phyloP scores from a whole-genome alignment of 2,113 vertebrate species.

The Nipponia nippon region DNA sequence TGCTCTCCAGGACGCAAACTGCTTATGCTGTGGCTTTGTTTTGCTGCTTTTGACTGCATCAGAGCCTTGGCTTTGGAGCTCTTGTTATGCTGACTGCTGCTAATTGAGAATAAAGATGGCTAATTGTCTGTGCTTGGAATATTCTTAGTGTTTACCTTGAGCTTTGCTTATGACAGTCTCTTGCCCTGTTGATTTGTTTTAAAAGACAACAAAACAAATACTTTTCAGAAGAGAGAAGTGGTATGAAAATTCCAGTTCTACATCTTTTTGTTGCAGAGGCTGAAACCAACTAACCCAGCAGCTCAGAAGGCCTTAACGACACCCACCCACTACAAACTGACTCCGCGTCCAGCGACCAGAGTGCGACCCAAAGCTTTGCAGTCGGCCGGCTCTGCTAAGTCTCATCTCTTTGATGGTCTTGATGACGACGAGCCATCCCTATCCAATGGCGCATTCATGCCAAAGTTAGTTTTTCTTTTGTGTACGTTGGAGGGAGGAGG shows the following conservation, averaged over 20 bases:
- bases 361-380: slow-evolving; percentile 91
- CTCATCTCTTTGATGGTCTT: slow-evolving; percentile 92
- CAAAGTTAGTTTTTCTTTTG: slow-evolving; percentile 77
- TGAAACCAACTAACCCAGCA: slow-evolving; percentile 94
- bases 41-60: neutral
- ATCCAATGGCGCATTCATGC: slow-evolving; percentile 88
- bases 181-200: neutral
- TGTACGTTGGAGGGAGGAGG: neutral
- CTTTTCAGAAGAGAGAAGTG: neutral
- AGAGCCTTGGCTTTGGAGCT: neutral
- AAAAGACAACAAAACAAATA: neutral
- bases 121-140: neutral
- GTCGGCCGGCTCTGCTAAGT: slow-evolving; percentile 83
- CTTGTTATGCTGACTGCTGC: neutral
- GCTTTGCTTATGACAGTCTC: neutral
- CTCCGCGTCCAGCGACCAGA: slow-evolving; percentile 86
- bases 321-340: slow-evolving; percentile 93
- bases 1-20: neutral
- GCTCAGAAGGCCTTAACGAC: slow-evolving; percentile 95
- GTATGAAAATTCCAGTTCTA: accelerated
- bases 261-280: slow-evolving; percentile 74
- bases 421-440: slow-evolving; percentile 91
- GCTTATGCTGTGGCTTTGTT: neutral
- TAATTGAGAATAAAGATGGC: neutral
- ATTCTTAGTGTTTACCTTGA: neutral